Conservation (phyloP, 2,113 vertebrate species). For the Isurus oxyrinchus region DNA sequence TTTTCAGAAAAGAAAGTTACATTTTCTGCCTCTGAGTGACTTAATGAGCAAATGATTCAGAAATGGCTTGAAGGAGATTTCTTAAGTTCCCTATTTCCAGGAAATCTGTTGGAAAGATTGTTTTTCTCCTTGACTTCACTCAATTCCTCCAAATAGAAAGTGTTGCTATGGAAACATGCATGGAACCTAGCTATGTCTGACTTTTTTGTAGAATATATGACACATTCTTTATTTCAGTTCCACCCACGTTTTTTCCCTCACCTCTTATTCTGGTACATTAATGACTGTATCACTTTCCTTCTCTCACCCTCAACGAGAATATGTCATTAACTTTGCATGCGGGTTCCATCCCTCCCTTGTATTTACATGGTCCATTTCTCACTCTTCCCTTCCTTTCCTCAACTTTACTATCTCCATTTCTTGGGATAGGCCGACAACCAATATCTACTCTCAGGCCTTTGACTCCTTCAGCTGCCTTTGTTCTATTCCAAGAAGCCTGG, state of each 20-base stretch:
- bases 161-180: background rate
- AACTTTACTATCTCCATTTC: background rate
- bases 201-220: background rate
- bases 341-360: background rate
- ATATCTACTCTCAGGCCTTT: background rate
- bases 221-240: background rate
- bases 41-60: background rate
- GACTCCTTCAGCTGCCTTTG: background rate
- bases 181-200: too few species aligned
- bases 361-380: too few species aligned
- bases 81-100: background rate
- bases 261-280: background rate
- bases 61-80: background rate
- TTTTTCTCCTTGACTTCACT: background rate
- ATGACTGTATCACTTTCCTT: background rate
- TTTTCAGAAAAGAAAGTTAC: background rate
- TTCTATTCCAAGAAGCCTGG: background rate
- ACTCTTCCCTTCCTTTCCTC: background rate
- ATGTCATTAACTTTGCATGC: background rate
- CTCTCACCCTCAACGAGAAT: background rate
- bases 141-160: background rate
- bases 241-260: background rate
- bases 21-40: background rate
- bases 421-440: background rate
- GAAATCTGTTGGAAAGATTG: background rate